Conservation (phyloP, 2,888 invertebrate genomes). For the Hipparchia semele region DNA sequence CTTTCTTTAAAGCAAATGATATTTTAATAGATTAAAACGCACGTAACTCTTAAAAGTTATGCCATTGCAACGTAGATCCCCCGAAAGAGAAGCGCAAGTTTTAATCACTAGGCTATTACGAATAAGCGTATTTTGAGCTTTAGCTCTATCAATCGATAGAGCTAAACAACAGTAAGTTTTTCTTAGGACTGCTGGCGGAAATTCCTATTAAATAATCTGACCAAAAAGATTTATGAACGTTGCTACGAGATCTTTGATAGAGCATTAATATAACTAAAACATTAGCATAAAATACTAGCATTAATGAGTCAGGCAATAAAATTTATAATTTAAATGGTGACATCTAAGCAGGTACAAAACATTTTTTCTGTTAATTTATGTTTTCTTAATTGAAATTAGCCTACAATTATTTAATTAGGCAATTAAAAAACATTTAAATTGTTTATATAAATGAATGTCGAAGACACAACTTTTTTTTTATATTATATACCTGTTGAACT, state of each 20-base stretch:
- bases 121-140: background rate
- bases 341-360: background rate
- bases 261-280: slow-evolving; percentile 32
- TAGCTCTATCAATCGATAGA: background rate
- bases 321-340: slow-evolving; percentile 13
- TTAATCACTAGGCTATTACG: background rate
- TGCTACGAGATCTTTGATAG: slow-evolving; percentile 28
- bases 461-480: no score
- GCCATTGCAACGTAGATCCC: no score
- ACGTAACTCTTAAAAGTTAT: no score
- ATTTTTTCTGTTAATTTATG: slow-evolving; percentile 3
- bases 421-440: background rate
- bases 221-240: slow-evolving; percentile 21
- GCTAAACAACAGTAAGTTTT: background rate
- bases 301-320: slow-evolving; percentile 31
- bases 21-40: no score
- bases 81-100: no score
- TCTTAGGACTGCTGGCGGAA: background rate
- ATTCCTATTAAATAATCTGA: slow-evolving; percentile 7
- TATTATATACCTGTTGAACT: background rate
- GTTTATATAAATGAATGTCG: background rate
- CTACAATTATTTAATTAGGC: slow-evolving; percentile 4
- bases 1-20: no score
- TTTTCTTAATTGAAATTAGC: slow-evolving; percentile 4
- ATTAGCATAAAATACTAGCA: slow-evolving; percentile 28